A percentile compares a stretch with the other conserved stretches of the same genome.
Evolutionary conservation across 2,113 vertebrate species (phyloP).

Genomic region (Osmerus eperlanus): DNA sequence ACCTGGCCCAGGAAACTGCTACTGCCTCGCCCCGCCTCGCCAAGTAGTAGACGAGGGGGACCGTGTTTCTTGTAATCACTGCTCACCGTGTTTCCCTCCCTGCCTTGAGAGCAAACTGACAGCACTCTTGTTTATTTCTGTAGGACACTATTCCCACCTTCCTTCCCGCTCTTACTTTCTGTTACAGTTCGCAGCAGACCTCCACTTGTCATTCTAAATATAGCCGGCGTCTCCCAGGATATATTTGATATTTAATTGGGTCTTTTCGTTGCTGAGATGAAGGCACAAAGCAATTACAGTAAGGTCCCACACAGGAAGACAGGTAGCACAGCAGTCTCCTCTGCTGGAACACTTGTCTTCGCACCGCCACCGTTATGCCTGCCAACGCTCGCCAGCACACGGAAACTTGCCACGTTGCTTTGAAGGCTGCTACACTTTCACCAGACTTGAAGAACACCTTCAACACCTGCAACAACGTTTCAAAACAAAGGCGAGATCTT

Average conservation of each 20-base stretch:
- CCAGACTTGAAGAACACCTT: neutral
- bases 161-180: conserved; percentile 14
- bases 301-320: conserved; percentile 10
- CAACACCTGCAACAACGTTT: neutral
- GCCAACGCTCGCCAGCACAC: conserved; percentile 11
- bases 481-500: conserved; percentile 4
- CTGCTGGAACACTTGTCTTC: too few species aligned
- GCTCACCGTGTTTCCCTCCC: conserved; percentile 25
- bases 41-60: too few species aligned
- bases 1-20: conserved; percentile 10
- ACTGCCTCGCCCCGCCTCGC: neutral
- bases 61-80: conserved; percentile 25
- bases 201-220: conserved; percentile 26
- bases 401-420: conserved; percentile 18
- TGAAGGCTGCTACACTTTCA: neutral
- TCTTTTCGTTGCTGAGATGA: conserved; percentile 66
- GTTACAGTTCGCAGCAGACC: conserved; percentile 25
- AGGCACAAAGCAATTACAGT: conserved; percentile 71
- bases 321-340: conserved; percentile 15
- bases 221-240: conserved; percentile 46
- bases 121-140: conserved; percentile 26
- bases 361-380: neutral
- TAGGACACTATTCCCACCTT: conserved; percentile 20
- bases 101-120: conserved; percentile 38
- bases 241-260: conserved; percentile 68